These are phyloP conservation scores for Drosophila erecta DNA, from an alignment of 1,140 invertebrate species.

Conservation along the genomic window DNA sequence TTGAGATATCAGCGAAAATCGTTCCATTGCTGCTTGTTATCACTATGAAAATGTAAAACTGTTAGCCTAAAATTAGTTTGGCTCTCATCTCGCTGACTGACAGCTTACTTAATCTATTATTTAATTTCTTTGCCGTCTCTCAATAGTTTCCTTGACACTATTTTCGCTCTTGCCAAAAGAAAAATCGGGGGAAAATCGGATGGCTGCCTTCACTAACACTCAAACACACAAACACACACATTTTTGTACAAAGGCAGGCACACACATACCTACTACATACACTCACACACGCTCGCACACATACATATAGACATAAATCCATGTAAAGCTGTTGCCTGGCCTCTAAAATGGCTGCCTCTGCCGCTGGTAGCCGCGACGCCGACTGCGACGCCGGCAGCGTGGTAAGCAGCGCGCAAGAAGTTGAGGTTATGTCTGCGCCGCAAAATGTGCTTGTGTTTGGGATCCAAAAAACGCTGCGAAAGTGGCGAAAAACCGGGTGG, in stretches of 20 bases:
- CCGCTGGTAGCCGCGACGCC: slow-evolving; percentile 54
- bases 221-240: neutral
- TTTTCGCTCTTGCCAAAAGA: slow-evolving; percentile 30
- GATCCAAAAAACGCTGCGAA: slow-evolving; percentile 33
- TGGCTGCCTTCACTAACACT: slow-evolving; percentile 10
- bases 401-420: slow-evolving; percentile 81
- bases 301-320: slow-evolving; percentile 65
- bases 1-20: too few relatives aligned
- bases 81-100: neutral
- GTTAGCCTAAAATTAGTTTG: neutral
- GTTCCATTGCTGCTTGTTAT: neutral
- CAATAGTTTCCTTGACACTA: slow-evolving; percentile 66
- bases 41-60: neutral
- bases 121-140: slow-evolving; percentile 17
- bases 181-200: slow-evolving; percentile 36
- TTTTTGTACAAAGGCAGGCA: neutral
- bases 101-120: slow-evolving; percentile 41
- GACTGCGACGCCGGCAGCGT: slow-evolving; percentile 63
- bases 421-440: slow-evolving; percentile 81
- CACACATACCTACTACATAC: too few relatives aligned
- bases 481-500: neutral
- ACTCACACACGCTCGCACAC: neutral
- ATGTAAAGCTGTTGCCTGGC: slow-evolving; percentile 78
- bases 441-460: slow-evolving; percentile 75
- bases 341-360: slow-evolving; percentile 74